A percentile compares a stretch with the other conserved stretches of the same genome.
phyloP scores from a whole-genome alignment of 2,888 invertebrate species.

The Tetropium fuscum region DNA sequence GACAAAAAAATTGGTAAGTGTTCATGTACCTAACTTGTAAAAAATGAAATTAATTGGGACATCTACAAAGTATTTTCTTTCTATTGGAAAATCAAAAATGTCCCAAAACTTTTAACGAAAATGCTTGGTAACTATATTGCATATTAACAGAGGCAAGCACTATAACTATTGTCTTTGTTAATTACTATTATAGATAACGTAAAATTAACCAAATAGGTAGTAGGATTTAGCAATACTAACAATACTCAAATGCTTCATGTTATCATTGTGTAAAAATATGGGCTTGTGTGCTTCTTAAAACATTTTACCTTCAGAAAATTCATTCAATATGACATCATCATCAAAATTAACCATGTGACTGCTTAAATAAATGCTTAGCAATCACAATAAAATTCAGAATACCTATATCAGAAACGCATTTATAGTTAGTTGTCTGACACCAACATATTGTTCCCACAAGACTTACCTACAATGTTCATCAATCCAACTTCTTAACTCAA shows the following conservation, averaged over 20 bases:
- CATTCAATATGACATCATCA: neutral
- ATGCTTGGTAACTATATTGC: neutral
- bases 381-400: no score
- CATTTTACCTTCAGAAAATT: neutral
- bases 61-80: no score
- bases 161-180: slow-evolving; percentile 5
- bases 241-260: slow-evolving; percentile 55
- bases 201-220: no score
- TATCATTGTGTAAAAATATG: slow-evolving; percentile 31
- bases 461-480: no score
- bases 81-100: neutral
- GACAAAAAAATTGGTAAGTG: slow-evolving; percentile 3
- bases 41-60: no score
- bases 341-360: no score
- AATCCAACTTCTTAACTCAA: no score
- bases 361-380: no score
- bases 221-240: slow-evolving; percentile 59
- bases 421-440: no score
- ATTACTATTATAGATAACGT: slow-evolving; percentile 1
- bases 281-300: neutral
- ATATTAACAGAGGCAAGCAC: neutral
- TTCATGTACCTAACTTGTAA: slow-evolving; percentile 18
- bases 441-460: no score
- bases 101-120: neutral
- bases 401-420: no score